Base-by-base conservation (phyloP, 2,797 vertebrate species). In the Gymnothorax reevesii region DNA sequence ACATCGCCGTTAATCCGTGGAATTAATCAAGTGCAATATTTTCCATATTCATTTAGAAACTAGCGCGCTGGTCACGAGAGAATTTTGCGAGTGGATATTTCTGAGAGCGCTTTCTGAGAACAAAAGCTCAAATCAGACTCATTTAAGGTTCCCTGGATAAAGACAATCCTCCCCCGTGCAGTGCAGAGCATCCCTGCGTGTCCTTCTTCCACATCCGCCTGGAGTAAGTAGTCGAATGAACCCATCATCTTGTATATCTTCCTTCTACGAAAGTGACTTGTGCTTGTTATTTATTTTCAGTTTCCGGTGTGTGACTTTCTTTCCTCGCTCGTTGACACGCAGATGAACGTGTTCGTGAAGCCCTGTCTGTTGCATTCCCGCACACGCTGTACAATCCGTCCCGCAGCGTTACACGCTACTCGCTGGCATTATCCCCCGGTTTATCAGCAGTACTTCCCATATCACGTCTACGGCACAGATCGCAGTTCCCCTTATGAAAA, bases 211-310 rank as follows among this genome's bases (percentile, higher is more conserved):
- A 90, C 87, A 88, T 13, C 3, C 89, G 71, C 84, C 88, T 88
- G 84, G 87, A 94, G 94, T 95, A 89, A 95, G 94, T 94, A 42
- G 33, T 42, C 73, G 1, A 75, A 49, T 75, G 15, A 75, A 85
- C 27, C 33, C 83, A 7, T 49, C 20, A 42, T 87, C 2, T 60
- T 90, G 13, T 27, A 1, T 49, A n/a, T 8, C 42, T 7, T 54
- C 3, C 49, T 5, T 79, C 54, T 79, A 54, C n/a, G 52, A 54
- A 79, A 17, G 17, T 20, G 15, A 54, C 49, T 54, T 79, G 49
- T 79, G 22, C 17, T 22, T 79, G 75, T 79, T 54, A 2, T 79
- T 79, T 79, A 20, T 10, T 17, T 79, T 49, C 13, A 15, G 17
- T 54, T 79, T 54, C 49, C 42, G 9, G 75, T 79, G 49, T 79